A percentile compares a stretch with the other conserved stretches of the same genome.
These are phyloP conservation scores for Ceyx melanurus DNA, from an alignment of 2,113 vertebrate genomes.

Conservation along the genomic window DNA sequence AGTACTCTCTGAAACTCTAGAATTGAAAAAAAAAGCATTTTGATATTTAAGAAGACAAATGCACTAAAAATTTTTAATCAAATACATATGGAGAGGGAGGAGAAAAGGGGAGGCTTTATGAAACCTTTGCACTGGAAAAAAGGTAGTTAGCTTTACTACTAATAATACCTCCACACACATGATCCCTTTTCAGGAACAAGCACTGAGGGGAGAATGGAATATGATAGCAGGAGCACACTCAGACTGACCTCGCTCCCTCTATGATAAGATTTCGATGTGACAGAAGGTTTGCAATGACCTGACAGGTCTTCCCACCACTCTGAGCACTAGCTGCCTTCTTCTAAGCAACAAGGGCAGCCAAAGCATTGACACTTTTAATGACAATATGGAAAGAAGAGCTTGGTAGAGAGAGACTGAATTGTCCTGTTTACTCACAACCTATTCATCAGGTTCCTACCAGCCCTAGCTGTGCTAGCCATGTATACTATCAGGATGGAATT, in stretches of 20 bases:
- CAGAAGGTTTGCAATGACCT: background rate
- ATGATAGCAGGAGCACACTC: background rate
- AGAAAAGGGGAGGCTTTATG: background rate
- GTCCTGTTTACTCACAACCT: background rate
- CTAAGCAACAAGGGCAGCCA: background rate
- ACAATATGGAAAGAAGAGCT: background rate
- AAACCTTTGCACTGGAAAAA: conserved; percentile 14
- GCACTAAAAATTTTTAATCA: background rate
- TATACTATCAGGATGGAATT: background rate
- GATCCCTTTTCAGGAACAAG: conserved; percentile 25
- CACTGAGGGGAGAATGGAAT: background rate
- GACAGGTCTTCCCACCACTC: background rate
- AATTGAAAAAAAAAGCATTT: background rate
- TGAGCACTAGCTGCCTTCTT: background rate
- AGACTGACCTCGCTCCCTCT: background rate
- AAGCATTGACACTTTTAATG: background rate
- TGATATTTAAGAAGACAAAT: background rate
- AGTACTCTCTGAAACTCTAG: background rate
- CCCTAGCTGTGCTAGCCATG: background rate
- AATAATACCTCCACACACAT: background rate
- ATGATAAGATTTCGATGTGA: background rate
- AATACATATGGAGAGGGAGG: background rate
- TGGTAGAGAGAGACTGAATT: background rate
- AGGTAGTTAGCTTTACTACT: background rate
- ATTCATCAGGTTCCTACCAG: background rate